Conservation (phyloP, 1,140 invertebrate genomes). For the Aphelinus certus region DNA sequence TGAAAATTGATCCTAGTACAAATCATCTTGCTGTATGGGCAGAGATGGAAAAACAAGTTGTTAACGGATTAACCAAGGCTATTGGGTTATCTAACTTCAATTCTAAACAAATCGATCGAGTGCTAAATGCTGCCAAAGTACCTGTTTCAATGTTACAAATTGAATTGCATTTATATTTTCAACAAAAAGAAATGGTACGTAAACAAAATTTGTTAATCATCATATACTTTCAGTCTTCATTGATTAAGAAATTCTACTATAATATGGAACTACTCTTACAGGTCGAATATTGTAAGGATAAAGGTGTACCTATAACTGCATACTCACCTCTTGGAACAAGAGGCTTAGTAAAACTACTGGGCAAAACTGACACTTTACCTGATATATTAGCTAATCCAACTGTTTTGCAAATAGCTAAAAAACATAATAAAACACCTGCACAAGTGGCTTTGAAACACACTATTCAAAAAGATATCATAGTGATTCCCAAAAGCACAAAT, state of each 20-base stretch:
- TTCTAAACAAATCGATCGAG: slow-evolving; percentile 72
- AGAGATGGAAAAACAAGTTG: slow-evolving; percentile 76
- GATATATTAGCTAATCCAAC: slow-evolving; percentile 74
- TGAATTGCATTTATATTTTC: slow-evolving; percentile 76
- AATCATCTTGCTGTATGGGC: slow-evolving; percentile 78
- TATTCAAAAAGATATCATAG: slow-evolving; percentile 67
- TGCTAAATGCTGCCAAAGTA: slow-evolving; percentile 69
- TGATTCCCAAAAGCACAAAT: slow-evolving; percentile 74
- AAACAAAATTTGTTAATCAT: not conserved
- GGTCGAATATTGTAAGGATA: slow-evolving; percentile 68
- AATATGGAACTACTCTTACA: slow-evolving; percentile 31
- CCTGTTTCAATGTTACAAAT: slow-evolving; percentile 75
- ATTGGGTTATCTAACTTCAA: slow-evolving; percentile 87
- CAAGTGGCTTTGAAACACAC: slow-evolving; percentile 72
- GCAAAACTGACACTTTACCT: slow-evolving; percentile 67
- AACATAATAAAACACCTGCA: slow-evolving; percentile 69
- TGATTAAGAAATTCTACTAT: not conserved
- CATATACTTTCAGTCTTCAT: no score
- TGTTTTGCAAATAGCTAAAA: slow-evolving; percentile 72
- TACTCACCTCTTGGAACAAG: slow-evolving; percentile 74
- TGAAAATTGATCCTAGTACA: slow-evolving; percentile 72
- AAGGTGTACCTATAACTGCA: slow-evolving; percentile 69
- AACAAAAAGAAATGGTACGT: slow-evolving; percentile 68
- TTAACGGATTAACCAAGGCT: slow-evolving; percentile 71
- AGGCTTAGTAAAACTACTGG: slow-evolving; percentile 65